Conservation (phyloP, 1,140 invertebrate species). For the Caenorhabditis inopinata region DNA sequence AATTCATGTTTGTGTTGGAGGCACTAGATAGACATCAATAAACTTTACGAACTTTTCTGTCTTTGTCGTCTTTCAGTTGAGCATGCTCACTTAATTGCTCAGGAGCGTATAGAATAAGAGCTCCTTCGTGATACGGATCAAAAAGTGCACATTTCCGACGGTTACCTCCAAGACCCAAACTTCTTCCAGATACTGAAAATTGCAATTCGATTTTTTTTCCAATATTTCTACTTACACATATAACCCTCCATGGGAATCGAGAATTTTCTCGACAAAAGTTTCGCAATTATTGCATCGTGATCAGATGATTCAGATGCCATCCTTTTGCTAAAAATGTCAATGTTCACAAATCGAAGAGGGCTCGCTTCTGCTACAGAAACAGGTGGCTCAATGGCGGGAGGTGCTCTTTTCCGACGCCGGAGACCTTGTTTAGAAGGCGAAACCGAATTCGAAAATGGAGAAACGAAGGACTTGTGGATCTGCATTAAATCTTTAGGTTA, state of each 20-base stretch:
- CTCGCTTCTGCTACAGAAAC: conserved; percentile 15
- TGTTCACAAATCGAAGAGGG: background rate
- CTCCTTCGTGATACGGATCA: conserved; percentile 89
- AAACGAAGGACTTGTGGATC: conserved; percentile 10
- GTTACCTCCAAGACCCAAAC: conserved; percentile 75
- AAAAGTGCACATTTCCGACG: conserved; percentile 78
- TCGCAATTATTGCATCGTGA: conserved; percentile 61
- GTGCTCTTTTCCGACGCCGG: background rate
- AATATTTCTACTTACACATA: conserved; percentile 66
- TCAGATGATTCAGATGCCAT: background rate
- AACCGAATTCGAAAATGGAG: background rate
- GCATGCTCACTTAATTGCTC: conserved; percentile 81
- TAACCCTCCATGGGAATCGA: conserved; percentile 92
- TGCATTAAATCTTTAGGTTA: background rate
- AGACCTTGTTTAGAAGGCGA: background rate
- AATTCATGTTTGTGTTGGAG: background rate
- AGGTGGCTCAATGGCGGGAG: background rate
- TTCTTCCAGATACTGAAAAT: conserved; percentile 49
- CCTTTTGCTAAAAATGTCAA: background rate
- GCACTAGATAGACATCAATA: background rate
- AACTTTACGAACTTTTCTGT: background rate
- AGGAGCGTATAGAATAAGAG: conserved; percentile 85
- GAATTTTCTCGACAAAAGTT: conserved; percentile 73
- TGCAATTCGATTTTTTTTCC: too few species aligned
- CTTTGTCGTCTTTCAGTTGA: conserved; percentile 75